Evolutionary conservation across 2,888 invertebrate species (phyloP), one percentile per base, ranked within the genome.

Genomic region (Heliconius hortense): DNA sequence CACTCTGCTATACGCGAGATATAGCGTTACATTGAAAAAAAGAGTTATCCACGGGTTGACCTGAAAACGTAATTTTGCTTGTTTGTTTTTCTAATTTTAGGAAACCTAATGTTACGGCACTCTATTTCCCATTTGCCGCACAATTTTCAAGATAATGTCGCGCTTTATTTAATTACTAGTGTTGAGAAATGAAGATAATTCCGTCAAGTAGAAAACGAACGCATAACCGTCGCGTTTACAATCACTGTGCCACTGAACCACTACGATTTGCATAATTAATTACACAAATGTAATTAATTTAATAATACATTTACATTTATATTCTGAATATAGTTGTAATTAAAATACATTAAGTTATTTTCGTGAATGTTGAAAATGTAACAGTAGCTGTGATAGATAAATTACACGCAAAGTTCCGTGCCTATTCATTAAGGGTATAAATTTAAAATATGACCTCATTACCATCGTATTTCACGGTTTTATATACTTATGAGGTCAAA

Each of bases 331-430:
- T 24, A n/a, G 24, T 59, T 59, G 1, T 59, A 59, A 59, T 11
- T 59, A 59, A 24, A 59, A n/a, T 59, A 11, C 2, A n/a, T 53
- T n/a, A 43, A 26, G 24, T 28, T 18, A 68, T 68, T 60, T 48
- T 24, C 3, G 43, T n/a, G 31, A 48, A 68, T 48, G 18, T 10
- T 48, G n/a, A 68, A 28, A 28, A 24, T 66, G 18, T 66, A 31
- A 62, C 7, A 21, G 62, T 21, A 68, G 35, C 69, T 31, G 28
- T 39, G 15, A 31, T 31, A 71, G 43, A 64, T 78, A 74, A 72
- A 74, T 72, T 60, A 70, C 76, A 74, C 74, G 74, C 72, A 31
- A 77, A 60, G 11, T 74, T 68, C 71, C 74, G 67, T 75, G 68
- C 35, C 66, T 31, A n/a, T 60, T 71, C 67, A 43, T 71, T 68